phyloP scores from a whole-genome alignment of 2,888 invertebrate species.

The Ashinkailepas kermadecensis region DNA sequence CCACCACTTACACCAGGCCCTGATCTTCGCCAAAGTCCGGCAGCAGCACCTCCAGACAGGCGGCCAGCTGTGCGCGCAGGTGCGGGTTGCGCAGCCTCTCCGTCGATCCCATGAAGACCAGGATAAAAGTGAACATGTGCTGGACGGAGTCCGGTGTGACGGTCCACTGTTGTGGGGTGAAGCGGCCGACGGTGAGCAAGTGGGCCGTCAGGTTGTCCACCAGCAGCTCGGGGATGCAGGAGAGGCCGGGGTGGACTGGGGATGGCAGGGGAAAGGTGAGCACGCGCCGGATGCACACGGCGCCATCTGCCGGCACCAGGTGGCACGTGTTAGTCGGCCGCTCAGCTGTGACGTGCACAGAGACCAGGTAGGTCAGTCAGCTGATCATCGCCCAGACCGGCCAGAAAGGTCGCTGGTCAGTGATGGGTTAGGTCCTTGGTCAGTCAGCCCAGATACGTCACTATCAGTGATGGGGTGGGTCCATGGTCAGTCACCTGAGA shows the following conservation, averaged over 20 bases:
- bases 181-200: constrained; percentile 64
- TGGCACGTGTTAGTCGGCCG: constrained; percentile 17
- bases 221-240: constrained; percentile 82
- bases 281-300: constrained; percentile 36
- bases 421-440: too few species aligned
- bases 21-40: constrained; percentile 53
- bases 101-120: constrained; percentile 82
- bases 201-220: constrained; percentile 78
- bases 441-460: too few species aligned
- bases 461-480: too few species aligned
- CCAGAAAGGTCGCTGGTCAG: too few species aligned
- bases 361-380: too few species aligned
- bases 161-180: constrained; percentile 56
- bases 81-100: constrained; percentile 81
- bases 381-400: too few species aligned
- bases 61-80: constrained; percentile 79
- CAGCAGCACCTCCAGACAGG: constrained; percentile 76
- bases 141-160: constrained; percentile 57
- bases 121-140: constrained; percentile 53
- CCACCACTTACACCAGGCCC: constrained; percentile 39
- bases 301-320: constrained; percentile 17
- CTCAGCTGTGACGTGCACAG: too few species aligned
- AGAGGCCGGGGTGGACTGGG: constrained; percentile 36
- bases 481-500: too few species aligned
- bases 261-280: constrained; percentile 39